Evolutionary conservation across 1,140 invertebrate genomes (phyloP).

Genomic region (Drosophila obscura): DNA sequence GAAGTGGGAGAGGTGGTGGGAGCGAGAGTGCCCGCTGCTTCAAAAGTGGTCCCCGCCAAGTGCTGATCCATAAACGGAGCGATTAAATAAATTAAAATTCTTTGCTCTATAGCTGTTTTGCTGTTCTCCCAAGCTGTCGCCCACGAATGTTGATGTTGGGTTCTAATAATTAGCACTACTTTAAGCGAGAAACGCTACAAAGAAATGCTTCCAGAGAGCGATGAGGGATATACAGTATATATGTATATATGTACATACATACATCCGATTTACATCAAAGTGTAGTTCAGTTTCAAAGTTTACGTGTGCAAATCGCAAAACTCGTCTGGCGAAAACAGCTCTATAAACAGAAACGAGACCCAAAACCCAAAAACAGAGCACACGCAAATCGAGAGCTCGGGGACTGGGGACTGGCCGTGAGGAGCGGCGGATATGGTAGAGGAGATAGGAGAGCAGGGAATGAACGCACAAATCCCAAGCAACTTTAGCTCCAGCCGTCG

Average conservation of each 20-base stretch:
- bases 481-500: no score
- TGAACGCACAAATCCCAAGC: background rate
- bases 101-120: conserved; percentile 36
- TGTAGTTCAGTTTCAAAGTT: conserved; percentile 19
- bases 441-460: background rate
- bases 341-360: conserved; percentile 13
- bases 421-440: conserved; percentile 19
- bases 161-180: conserved; percentile 59
- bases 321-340: conserved; percentile 41
- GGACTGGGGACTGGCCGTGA: conserved; percentile 15
- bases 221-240: conserved; percentile 9
- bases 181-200: conserved; percentile 29
- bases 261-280: conserved; percentile 36
- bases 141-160: conserved; percentile 33
- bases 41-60: conserved; percentile 47
- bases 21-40: conserved; percentile 23
- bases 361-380: conserved; percentile 20
- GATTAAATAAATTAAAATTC: conserved; percentile 65
- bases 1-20: conserved; percentile 17
- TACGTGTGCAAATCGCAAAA: conserved; percentile 39
- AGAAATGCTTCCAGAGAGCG: conserved; percentile 49
- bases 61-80: conserved; percentile 62
- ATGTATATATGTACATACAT: background rate
- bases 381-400: conserved; percentile 24
- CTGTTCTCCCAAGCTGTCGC: conserved; percentile 27